phyloP scores from a whole-genome alignment of 64 coral and sea anemone species.

The Montipora sp. region DNA sequence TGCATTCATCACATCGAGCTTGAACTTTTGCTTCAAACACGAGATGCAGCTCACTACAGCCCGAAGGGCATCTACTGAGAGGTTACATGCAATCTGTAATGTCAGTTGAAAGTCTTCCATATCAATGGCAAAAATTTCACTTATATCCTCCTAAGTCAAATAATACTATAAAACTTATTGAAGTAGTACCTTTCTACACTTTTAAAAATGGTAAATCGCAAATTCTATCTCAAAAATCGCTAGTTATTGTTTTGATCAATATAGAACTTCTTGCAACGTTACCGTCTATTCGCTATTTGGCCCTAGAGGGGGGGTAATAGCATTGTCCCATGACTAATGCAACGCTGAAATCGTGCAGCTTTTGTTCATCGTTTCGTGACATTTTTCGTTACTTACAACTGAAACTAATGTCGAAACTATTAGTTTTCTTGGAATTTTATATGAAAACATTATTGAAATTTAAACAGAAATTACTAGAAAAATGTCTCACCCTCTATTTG shows the following conservation, averaged over 20 bases:
- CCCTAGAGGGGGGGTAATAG: slow-evolving; percentile 85
- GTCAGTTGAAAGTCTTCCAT: background rate
- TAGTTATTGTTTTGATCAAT: slow-evolving; percentile 27
- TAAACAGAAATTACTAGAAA: too few species aligned
- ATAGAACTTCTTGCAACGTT: slow-evolving; percentile 57
- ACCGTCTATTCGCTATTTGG: slow-evolving; percentile 40
- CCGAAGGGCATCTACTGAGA: slow-evolving; percentile 41
- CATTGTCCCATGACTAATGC: slow-evolving; percentile 26
- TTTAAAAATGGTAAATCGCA: background rate
- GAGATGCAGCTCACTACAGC: slow-evolving; percentile 94
- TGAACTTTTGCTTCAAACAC: slow-evolving; percentile 99
- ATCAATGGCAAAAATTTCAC: background rate
- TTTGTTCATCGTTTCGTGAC: slow-evolving; percentile 1
- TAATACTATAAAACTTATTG: background rate
- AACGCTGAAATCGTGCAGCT: too few species aligned
- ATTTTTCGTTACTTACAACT: background rate
- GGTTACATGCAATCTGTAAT: slow-evolving; percentile 33
- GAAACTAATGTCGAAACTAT: too few species aligned
- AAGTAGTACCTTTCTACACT: background rate
- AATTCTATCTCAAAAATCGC: background rate
- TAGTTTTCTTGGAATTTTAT: too few species aligned
- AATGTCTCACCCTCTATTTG: too few species aligned
- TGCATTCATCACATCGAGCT: slow-evolving; percentile 95
- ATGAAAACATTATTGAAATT: too few species aligned
- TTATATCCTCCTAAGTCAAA: slow-evolving; percentile 3